phyloP scores from a whole-genome alignment of 2,113 vertebrate genomes.

The Coptodon bakossiorum region DNA sequence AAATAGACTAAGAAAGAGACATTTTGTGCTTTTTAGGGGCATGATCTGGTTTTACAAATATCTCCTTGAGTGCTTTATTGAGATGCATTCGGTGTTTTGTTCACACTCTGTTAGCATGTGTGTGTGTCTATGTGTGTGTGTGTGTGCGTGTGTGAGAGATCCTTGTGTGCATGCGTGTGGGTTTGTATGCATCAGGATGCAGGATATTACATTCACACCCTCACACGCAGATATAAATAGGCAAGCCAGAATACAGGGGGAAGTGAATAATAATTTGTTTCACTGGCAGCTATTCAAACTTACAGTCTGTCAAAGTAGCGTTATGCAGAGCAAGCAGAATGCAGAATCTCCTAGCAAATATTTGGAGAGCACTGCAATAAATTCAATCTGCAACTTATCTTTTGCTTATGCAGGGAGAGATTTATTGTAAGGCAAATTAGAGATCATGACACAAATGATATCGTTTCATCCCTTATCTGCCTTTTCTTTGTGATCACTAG shows the following conservation, averaged over 20 bases:
- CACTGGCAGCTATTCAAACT: constrained; percentile 62
- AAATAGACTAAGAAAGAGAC: constrained; percentile 56
- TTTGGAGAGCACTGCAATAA: constrained; percentile 19
- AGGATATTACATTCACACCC: constrained; percentile 51
- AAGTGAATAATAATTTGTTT: constrained; percentile 67
- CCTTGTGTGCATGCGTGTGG: not conserved
- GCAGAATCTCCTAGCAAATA: constrained; percentile 31
- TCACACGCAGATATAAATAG: constrained; percentile 62
- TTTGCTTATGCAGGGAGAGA: not conserved
- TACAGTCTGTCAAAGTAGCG: constrained; percentile 43
- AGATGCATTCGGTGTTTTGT: constrained; percentile 18
- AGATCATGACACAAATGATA: constrained; percentile 26
- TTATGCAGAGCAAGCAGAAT: constrained; percentile 57
- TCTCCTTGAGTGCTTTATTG: constrained; percentile 29
- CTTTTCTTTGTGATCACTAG: not conserved
- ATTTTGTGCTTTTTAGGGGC: constrained; percentile 43
- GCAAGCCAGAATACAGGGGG: constrained; percentile 28
- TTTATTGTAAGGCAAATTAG: not conserved
- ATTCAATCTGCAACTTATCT: constrained; percentile 20
- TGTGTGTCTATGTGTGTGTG: not conserved
- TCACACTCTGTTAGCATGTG: not conserved
- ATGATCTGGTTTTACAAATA: constrained; percentile 39
- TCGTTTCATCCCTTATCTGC: not conserved
- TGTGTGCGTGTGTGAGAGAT: not conserved
- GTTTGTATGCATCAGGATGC: constrained; percentile 36